These are phyloP conservation scores for Plusia festucae DNA, from an alignment of 2,888 invertebrate genomes.

Conservation along the genomic window DNA sequence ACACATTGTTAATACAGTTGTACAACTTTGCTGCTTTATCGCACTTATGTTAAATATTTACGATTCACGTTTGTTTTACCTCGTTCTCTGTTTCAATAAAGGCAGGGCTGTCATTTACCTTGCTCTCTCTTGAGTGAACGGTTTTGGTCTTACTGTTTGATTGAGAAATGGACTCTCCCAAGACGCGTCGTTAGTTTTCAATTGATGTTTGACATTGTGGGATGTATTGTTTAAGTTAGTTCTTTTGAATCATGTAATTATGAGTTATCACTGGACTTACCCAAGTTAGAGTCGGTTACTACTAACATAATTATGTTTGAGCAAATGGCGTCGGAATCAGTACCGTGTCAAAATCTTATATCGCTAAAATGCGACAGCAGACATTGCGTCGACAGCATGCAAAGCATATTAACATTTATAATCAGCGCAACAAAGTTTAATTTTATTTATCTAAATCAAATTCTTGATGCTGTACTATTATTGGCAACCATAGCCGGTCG, in stretches of 20 bases:
- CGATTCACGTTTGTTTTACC: constrained; percentile 24
- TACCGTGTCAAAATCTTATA: no score
- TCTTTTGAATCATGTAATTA: background rate
- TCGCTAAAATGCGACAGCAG: constrained; percentile 32
- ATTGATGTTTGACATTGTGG: background rate
- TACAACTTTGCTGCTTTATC: constrained; percentile 14
- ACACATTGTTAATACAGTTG: constrained; percentile 12
- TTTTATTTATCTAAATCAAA: constrained; percentile 22
- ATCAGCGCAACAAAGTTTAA: constrained; percentile 37
- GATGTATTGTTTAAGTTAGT: background rate
- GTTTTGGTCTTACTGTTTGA: background rate
- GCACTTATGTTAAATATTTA: constrained; percentile 21
- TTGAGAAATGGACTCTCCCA: background rate
- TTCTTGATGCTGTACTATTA: constrained; percentile 27
- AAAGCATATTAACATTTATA: constrained; percentile 44
- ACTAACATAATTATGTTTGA: no score
- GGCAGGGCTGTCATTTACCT: constrained; percentile 25
- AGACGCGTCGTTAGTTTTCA: background rate
- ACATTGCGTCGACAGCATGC: constrained; percentile 9
- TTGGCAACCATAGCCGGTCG: constrained; percentile 39
- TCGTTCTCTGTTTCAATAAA: background rate
- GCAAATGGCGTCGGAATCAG: no score
- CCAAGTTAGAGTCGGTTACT: background rate
- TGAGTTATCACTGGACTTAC: background rate
- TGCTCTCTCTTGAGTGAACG: background rate